Evolutionary conservation across 1,140 invertebrate species (phyloP), one percentile per base, ranked within the genome.

Genomic region (Drosophila ironensis): DNA sequence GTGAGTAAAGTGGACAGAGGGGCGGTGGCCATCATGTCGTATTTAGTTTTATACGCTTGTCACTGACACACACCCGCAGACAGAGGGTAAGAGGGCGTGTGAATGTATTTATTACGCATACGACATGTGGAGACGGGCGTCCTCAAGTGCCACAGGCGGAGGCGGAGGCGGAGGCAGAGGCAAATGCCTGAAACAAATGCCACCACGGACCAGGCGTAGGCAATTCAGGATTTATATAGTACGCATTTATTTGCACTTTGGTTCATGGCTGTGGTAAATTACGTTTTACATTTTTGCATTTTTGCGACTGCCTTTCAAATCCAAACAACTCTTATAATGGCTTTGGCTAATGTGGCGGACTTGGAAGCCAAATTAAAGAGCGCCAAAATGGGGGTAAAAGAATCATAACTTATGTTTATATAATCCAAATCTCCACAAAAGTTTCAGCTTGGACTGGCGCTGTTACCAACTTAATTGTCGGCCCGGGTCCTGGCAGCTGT

Each of bases 11-110:
- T 54, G 25, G 44, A 27, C n/a, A 24, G 27, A 24, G 37, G 33
- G 48, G 45, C 37, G 53, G 22, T 41, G 24, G 48, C 51, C 24
- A 53, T 56, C 60, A 72, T 68, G 51, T 72, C 60, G 46, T 67
- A 76, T 59, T 81, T 71, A 61, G 71, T 75, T 81, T 72, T 81
- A 81, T 72, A 54, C 50, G 71, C 66, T 68, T 81, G 76, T 72
- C 76, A 82, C 41, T 64, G 57, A 61, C 72, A 72, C 27, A 73
- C 48, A 57, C 28, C 41, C 11, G 25, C 33, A 28, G 6, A 28
- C 9, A 28, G 7, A 33, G 24, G 24, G 37, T 48, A 46, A 35
- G 51, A 35, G 30, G 45, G 30, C 46, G 22, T 69, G 51, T 53
- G 53, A 53, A 53, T 63, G 41, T 78, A 71, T 75, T 71, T 80